phyloP scores from a whole-genome alignment of 2,113 vertebrate genomes.

The Platycercus adscitus region DNA sequence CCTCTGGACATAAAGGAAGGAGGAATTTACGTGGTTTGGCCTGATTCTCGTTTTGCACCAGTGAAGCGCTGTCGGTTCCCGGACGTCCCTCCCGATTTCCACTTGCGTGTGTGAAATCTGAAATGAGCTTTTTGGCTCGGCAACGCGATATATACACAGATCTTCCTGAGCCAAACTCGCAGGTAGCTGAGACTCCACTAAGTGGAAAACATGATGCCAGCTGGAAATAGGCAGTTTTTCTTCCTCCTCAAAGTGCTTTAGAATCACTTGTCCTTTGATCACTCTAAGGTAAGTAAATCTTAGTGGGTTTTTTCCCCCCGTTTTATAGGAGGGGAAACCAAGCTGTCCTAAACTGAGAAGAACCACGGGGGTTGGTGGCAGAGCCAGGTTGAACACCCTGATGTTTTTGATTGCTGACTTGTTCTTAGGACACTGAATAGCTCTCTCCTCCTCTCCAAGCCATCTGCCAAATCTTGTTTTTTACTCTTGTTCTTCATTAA shows the following conservation, averaged over 20 bases:
- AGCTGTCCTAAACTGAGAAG: not conserved
- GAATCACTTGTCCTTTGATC: conserved; percentile 45
- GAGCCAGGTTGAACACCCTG: conserved; percentile 30
- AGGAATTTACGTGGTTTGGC: conserved; percentile 45
- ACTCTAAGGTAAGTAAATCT: conserved; percentile 56
- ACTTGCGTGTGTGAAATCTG: conserved; percentile 1
- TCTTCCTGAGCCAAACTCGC: not conserved
- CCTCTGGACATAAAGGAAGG: not conserved
- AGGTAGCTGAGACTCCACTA: conserved; percentile 47
- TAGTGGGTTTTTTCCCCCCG: conserved; percentile 14
- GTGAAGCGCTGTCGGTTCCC: conserved; percentile 45
- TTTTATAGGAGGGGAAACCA: conserved; percentile 19
- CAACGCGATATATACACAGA: not conserved
- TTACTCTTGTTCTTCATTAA: conserved; percentile 36
- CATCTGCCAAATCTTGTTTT: conserved; percentile 48
- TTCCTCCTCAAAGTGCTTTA: conserved; percentile 59
- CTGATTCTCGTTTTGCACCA: conserved; percentile 65
- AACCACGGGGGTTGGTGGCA: not conserved
- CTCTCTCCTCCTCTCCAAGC: conserved; percentile 12
- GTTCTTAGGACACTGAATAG: not conserved
- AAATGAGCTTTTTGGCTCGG: conserved; percentile 16
- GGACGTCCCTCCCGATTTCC: conserved; percentile 11
- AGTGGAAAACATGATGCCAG: conserved; percentile 40
- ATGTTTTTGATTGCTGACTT: conserved; percentile 18
- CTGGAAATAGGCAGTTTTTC: conserved; percentile 54